Conservation (phyloP, 2,797 vertebrate species). For the Falco rusticolus region DNA sequence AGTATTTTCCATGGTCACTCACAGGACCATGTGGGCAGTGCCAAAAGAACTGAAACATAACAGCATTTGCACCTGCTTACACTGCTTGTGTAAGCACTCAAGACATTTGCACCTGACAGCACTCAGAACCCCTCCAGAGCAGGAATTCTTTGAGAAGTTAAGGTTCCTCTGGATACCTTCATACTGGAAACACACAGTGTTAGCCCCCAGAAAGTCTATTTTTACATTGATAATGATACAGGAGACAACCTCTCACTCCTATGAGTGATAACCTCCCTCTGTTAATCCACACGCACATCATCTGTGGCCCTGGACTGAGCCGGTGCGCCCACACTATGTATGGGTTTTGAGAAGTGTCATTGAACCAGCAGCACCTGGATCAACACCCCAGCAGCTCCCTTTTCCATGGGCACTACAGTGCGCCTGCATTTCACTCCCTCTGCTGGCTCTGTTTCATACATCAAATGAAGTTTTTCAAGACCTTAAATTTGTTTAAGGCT, state of each 20-base stretch:
- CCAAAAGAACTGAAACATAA: background rate
- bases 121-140: background rate
- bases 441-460: constrained; percentile 24
- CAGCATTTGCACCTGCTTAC: background rate
- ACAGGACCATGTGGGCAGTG: background rate
- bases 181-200: background rate
- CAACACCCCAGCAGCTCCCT: background rate
- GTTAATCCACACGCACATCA: background rate
- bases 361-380: background rate
- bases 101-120: background rate
- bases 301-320: background rate
- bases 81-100: too few relatives aligned
- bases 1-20: background rate
- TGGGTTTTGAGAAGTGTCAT: background rate
- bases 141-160: background rate
- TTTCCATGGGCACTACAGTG: background rate
- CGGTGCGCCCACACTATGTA: accelerated
- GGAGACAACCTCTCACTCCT: background rate
- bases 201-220: background rate
- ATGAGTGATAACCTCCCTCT: background rate
- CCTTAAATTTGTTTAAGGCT: background rate
- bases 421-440: constrained; percentile 53
- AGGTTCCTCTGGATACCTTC: background rate
- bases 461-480: background rate
- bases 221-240: background rate